Base-by-base conservation (phyloP, 2,888 invertebrate genomes). In the Sarcophaga subvicina region DNA sequence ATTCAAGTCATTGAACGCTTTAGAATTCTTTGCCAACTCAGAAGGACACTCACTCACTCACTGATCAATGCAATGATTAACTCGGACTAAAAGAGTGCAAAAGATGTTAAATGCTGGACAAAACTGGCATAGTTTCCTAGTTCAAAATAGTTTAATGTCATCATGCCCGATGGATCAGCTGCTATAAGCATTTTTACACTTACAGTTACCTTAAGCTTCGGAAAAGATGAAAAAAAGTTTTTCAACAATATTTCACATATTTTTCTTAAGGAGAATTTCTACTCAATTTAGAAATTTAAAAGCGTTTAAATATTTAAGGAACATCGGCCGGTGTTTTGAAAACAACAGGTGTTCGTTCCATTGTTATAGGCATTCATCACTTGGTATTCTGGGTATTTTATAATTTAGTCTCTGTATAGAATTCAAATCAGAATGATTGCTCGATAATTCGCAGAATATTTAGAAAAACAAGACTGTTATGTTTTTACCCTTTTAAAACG, bases 31-130 rank as follows among this genome's bases (percentile, higher is more conserved):
- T 75, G 11, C 78, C 79, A 84, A 76, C 75, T 72, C 63, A 82
- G 87, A 87, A 87, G 87, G 87, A 84, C 87, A 87, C 87, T 84
- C 80, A 81, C 73, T 81, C 87, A 87, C 87, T 84, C 80, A 81
- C 73, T 81, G 75, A 79, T 76, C 81, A 75, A 81, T 67, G 27
- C 78, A 83, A 70, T 75, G 83, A 47, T 83, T 80, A 80, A 70
- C 64, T 70, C 20, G n/a, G n/a, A 76, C 47, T 59, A 25, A 70
- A 70, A 27, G 17, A 60, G 5, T 10, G 12, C 12, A 64, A 64
- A 0, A 17, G 14, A 45, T 69, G 45, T 2, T 27, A 54, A 83
- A 75, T 80, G 75, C 54, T 49, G 49, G 0, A 71, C 25, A 37
- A 54, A 70, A 62, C 27, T 37, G 17, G 4, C 47, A 75, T 17